Conservation (phyloP, 2,797 vertebrate species). For the Cynodonichthys magdalenae region DNA sequence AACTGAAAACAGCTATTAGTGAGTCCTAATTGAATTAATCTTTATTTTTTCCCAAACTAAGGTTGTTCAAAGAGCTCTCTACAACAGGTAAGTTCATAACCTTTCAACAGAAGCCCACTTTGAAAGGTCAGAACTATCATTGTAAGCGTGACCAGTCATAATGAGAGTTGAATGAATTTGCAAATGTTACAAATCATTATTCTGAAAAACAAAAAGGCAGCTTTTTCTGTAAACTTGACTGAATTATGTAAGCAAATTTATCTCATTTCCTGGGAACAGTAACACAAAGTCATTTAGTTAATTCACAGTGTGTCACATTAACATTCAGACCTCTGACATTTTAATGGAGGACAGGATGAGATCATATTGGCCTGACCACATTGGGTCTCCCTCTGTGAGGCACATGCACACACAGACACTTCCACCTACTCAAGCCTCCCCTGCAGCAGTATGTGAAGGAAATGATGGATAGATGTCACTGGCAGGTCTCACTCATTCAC, state of each 20-base stretch:
- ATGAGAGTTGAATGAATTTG: no score
- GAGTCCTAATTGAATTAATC: no score
- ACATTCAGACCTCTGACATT: slow-evolving; percentile 65
- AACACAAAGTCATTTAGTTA: slow-evolving; percentile 29
- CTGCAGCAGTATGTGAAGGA: slow-evolving; percentile 23
- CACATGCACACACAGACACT: slow-evolving; percentile 8
- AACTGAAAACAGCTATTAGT: no score
- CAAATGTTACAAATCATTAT: no score
- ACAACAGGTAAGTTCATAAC: no score
- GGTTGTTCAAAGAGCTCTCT: no score
- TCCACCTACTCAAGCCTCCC: slow-evolving; percentile 14
- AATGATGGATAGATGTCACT: slow-evolving; percentile 76
- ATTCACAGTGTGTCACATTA: slow-evolving; percentile 54
- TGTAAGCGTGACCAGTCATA: no score
- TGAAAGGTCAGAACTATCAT: no score
- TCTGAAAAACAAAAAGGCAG: neutral
- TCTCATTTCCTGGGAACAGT: slow-evolving; percentile 10
- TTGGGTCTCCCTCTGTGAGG: slow-evolving; percentile 55
- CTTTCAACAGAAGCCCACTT: no score
- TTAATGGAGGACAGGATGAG: slow-evolving; percentile 68
- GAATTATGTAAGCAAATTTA: slow-evolving; percentile 1
- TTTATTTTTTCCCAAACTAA: no score
- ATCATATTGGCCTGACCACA: slow-evolving; percentile 61
- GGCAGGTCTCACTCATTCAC: slow-evolving; percentile 53
- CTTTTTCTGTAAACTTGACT: neutral